These are phyloP conservation scores for Drosophila pandora DNA, from an alignment of 1,140 invertebrate species.

Conservation along the genomic window DNA sequence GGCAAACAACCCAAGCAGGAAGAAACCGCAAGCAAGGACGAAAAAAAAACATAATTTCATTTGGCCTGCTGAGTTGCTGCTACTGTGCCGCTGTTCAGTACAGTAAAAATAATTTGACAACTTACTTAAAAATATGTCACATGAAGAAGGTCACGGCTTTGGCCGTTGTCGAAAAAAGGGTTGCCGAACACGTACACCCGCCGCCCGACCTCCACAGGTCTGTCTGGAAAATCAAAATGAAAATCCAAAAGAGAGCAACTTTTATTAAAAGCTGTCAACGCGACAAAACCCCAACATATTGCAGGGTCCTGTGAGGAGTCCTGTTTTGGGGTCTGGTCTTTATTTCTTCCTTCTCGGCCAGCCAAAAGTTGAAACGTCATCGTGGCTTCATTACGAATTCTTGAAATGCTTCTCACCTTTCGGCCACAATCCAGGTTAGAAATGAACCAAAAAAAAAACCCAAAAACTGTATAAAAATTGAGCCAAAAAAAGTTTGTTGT, in stretches of 20 bases:
- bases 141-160: constrained; percentile 45
- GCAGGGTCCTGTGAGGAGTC: neutral
- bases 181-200: constrained; percentile 16
- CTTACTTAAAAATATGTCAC: constrained; percentile 46
- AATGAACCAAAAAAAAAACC: neutral
- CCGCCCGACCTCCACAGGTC: neutral
- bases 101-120: constrained; percentile 68
- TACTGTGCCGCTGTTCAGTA: constrained; percentile 39
- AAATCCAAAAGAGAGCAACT: constrained; percentile 44
- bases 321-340: neutral
- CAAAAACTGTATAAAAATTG: neutral
- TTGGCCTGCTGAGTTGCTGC: constrained; percentile 25
- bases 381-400: constrained; percentile 61
- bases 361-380: constrained; percentile 50
- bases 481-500: constrained; percentile 21
- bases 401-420: constrained; percentile 42
- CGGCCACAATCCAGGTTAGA: constrained; percentile 9
- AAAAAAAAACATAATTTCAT: constrained; percentile 41
- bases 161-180: constrained; percentile 20
- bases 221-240: constrained; percentile 50
- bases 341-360: neutral
- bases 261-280: constrained; percentile 66
- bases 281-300: constrained; percentile 39
- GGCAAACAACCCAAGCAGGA: constrained; percentile 23
- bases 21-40: constrained; percentile 20